Evolutionary conservation across 2,797 vertebrate genomes (phyloP), one percentile per base, ranked within the genome.

Genomic region (Psittacula echo): DNA sequence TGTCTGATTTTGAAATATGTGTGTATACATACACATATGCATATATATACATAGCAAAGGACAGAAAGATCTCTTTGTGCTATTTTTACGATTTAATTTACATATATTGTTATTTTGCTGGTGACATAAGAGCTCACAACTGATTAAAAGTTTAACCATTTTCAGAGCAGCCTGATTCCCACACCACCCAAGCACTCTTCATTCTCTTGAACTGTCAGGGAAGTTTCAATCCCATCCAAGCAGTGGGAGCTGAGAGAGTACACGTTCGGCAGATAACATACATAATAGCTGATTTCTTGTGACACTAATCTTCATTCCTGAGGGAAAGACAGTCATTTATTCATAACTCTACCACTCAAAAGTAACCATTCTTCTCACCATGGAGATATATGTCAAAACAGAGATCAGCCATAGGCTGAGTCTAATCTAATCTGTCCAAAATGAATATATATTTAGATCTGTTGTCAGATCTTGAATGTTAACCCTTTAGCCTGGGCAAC

Each of bases 361-460:
- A 95, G 86, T 89, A 94, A 87, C 90, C 77, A 94, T 88, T 93
- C 94, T 95, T 94, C 91, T 93, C 91, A 92, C 93, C 81, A 90
- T 77, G 86, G 87, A 92, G 84, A 95, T 66, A 92, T 93, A 97
- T 78, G 91, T 96, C 94, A 95, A 94, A 95, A 94, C 88, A 95
- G 90, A 94, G 78, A 87, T 50, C 88, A 92, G 72, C 86, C 72
- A 95, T 94, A 90, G 93, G 56, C 88, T 92, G 67, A 80, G 68
- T 90, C 91, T 96, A 83, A 93, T 92, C 92, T 94, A 89, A 94
- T 96, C 94, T 92, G 84, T 95, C 90, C 75, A 80, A 85, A 95
- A 85, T 89, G 72, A 85, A 90, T 72, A 89, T 77, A 93, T 94
- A 94, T 94, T 95, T 96, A 94, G 90, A 96, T 91, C 71, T 89